Evolutionary conservation across 1,140 invertebrate species (phyloP).

Genomic region (Aphelenchoides fujianensis): DNA sequence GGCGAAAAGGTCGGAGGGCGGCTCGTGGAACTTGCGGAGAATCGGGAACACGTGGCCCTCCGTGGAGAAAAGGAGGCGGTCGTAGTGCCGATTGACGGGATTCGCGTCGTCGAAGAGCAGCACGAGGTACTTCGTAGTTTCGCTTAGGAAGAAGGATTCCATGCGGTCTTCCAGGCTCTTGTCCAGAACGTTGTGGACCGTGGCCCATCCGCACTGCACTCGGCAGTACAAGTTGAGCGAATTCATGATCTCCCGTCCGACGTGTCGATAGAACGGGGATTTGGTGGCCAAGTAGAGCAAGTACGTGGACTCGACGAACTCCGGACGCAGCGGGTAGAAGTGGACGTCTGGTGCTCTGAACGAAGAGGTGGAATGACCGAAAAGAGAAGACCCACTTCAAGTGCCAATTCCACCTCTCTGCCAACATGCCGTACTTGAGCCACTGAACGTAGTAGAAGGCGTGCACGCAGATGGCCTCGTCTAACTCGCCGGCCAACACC

Average conservation of each 20-base stretch:
- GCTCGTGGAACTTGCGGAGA: conserved; percentile 63
- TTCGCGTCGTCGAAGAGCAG: conserved; percentile 73
- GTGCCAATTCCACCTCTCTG: conserved; percentile 73
- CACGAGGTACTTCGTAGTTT: conserved; percentile 88
- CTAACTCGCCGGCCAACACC: conserved; percentile 71
- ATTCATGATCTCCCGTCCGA: conserved; percentile 70
- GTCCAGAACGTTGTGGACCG: conserved; percentile 77
- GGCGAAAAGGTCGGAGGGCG: conserved; percentile 9
- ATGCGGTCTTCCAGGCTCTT: conserved; percentile 93
- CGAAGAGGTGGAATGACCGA: conserved; percentile 15
- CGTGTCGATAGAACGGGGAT: conserved; percentile 74
- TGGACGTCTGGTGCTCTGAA: conserved; percentile 67
- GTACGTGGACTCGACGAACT: conserved; percentile 73
- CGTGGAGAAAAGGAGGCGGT: conserved; percentile 70
- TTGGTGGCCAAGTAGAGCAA: conserved; percentile 72
- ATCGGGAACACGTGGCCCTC: conserved; percentile 72
- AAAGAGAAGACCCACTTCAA: conserved; percentile 54
- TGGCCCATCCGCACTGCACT: conserved; percentile 72
- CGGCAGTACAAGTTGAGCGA: conserved; percentile 69
- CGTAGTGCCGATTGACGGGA: conserved; percentile 68
- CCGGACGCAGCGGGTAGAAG: conserved; percentile 72
- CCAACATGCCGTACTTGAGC: conserved; percentile 70
- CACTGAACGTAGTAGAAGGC: conserved; percentile 72
- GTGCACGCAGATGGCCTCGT: conserved; percentile 73
- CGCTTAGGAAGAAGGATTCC: conserved; percentile 97